Evolutionary conservation across 2,888 invertebrate species (phyloP).

Genomic region (Candidula unifasciata): DNA sequence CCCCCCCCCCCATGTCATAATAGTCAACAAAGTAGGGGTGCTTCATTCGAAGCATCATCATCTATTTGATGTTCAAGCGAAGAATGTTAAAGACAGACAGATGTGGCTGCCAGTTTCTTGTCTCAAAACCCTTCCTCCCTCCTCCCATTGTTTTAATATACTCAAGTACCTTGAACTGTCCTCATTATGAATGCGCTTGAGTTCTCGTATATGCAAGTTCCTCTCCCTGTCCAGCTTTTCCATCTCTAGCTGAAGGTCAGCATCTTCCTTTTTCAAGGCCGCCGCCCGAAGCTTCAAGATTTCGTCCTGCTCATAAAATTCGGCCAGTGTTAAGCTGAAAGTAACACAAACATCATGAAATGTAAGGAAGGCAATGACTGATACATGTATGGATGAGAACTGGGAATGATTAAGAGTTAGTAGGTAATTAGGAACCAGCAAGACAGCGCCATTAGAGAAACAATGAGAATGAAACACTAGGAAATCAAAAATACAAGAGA

Average conservation of each 20-base stretch:
- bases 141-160: not conserved
- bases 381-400: not conserved
- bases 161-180: conserved; percentile 85
- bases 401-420: too few relatives aligned
- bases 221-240: conserved; percentile 98
- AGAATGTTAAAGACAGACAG: too few relatives aligned
- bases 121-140: too few relatives aligned
- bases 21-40: too few relatives aligned
- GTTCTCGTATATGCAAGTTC: conserved; percentile 97
- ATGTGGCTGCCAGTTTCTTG: too few relatives aligned
- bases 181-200: conserved; percentile 99
- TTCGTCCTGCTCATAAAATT: conserved; percentile 99
- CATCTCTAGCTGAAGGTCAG: conserved; percentile 97
- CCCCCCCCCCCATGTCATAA: too few relatives aligned
- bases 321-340: conserved; percentile 78
- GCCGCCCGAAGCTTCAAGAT: conserved; percentile 98
- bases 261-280: conserved; percentile 98
- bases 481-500: too few relatives aligned
- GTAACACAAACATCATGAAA: not conserved
- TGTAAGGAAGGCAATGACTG: not conserved
- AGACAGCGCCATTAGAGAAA: too few relatives aligned
- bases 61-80: too few relatives aligned
- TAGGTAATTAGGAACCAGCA: too few relatives aligned
- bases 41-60: too few relatives aligned
- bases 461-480: too few relatives aligned